Evolutionary conservation across 2,797 vertebrate species (phyloP).

Genomic region (Fistularia tabacaria): DNA sequence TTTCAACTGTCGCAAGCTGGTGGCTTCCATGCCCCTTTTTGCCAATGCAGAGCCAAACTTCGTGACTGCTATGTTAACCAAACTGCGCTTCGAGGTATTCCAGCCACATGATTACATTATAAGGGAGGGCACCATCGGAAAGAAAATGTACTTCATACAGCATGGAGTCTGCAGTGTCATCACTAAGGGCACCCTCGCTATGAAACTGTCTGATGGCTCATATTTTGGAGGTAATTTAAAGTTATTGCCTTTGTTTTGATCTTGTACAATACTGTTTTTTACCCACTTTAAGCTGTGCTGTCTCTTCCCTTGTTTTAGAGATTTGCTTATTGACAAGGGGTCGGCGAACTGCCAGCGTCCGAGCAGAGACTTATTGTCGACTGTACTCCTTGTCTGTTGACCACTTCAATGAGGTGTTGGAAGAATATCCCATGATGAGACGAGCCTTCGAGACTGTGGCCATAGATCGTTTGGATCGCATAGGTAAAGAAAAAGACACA

Average conservation of each 20-base stretch:
- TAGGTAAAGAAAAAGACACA: conserved; percentile 73
- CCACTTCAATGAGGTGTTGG: conserved; percentile 92
- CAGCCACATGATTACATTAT: conserved; percentile 91
- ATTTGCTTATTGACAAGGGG: conserved; percentile 90
- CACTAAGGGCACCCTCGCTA: conserved; percentile 91
- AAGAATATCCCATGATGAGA: conserved; percentile 96
- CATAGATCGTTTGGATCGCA: conserved; percentile 90
- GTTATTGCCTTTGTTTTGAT: background rate
- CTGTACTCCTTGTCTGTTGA: conserved; percentile 91
- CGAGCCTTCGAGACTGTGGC: conserved; percentile 91
- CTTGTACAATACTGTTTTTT: background rate
- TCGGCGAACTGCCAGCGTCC: conserved; percentile 86
- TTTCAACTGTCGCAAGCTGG: conserved; percentile 93
- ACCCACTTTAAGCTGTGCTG: background rate
- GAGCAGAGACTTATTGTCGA: conserved; percentile 88
- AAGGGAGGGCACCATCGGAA: conserved; percentile 90
- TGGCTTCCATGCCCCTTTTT: conserved; percentile 92
- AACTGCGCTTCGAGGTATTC: conserved; percentile 92
- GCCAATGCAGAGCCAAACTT: conserved; percentile 94
- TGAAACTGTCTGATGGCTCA: conserved; percentile 91
- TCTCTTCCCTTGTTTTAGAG: conserved; percentile 66
- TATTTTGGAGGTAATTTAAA: conserved; percentile 86
- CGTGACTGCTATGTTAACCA: conserved; percentile 92
- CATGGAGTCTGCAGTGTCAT: conserved; percentile 91
- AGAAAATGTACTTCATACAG: conserved; percentile 98